Evolutionary conservation across 2,888 invertebrate genomes (phyloP).

Genomic region (Epsilonema sp.): DNA sequence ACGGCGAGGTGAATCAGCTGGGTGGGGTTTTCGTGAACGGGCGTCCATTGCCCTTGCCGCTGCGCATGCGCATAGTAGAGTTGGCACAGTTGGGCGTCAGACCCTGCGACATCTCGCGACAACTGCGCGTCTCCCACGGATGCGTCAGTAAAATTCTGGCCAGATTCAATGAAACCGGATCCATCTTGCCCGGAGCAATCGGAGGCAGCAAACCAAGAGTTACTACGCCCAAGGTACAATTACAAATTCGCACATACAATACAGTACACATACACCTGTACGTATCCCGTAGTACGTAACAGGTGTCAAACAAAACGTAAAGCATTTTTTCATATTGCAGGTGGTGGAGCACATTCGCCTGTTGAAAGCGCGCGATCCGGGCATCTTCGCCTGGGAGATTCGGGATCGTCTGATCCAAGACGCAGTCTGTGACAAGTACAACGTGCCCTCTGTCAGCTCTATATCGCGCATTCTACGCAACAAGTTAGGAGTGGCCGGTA

Average conservation of each 20-base stretch:
- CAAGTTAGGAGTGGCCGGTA: constrained; percentile 60
- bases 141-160: constrained; percentile 82
- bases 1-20: constrained; percentile 80
- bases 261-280: neutral
- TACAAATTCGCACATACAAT: neutral
- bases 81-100: constrained; percentile 77
- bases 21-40: too few species aligned
- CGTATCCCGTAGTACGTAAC: neutral
- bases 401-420: constrained; percentile 73
- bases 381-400: constrained; percentile 94
- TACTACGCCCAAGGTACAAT: constrained; percentile 74
- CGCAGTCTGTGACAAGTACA: constrained; percentile 88
- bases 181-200: constrained; percentile 80
- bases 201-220: constrained; percentile 88
- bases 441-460: constrained; percentile 88
- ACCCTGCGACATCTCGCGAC: constrained; percentile 81
- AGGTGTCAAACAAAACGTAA: neutral
- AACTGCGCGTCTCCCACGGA: constrained; percentile 67
- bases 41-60: constrained; percentile 68
- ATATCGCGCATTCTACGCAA: constrained; percentile 83
- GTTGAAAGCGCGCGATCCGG: constrained; percentile 74
- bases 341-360: constrained; percentile 74
- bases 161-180: constrained; percentile 52
- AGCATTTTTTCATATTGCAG: constrained; percentile 6
- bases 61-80: constrained; percentile 77